A percentile compares a stretch with the other conserved stretches of the same genome.
These are phyloP conservation scores for Salpingus planirostris DNA, from an alignment of 2,888 invertebrate genomes.

Conservation along the genomic window DNA sequence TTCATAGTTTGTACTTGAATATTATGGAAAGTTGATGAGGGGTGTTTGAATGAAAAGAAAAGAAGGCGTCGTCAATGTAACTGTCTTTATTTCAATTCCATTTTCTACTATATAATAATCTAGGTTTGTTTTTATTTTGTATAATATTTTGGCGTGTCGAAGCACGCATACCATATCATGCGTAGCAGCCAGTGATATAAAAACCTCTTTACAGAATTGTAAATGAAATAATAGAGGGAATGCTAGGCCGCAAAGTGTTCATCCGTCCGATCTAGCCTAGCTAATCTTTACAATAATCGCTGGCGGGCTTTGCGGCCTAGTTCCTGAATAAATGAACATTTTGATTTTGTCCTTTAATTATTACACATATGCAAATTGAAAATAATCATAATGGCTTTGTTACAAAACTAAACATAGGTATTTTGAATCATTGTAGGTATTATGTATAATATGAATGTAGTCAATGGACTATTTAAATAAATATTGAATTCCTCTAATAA, in stretches of 20 bases:
- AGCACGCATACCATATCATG: constrained; percentile 32
- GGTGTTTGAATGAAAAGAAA: constrained; percentile 3
- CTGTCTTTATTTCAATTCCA: constrained; percentile 42
- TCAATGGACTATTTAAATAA: too few species aligned
- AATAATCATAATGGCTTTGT: constrained; percentile 11
- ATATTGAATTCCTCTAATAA: constrained; percentile 16
- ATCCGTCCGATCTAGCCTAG: constrained; percentile 9
- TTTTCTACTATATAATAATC: constrained; percentile 39
- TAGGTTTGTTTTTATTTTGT: constrained; percentile 30
- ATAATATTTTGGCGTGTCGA: constrained; percentile 28
- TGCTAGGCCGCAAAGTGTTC: constrained; percentile 9
- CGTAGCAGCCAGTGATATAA: constrained; percentile 39
- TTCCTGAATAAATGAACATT: constrained; percentile 11
- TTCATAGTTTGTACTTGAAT: too few species aligned
- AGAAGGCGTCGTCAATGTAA: constrained; percentile 23
- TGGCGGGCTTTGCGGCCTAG: constrained; percentile 8
- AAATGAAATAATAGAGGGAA: constrained; percentile 5
- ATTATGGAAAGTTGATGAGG: too few species aligned
- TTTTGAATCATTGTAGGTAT: constrained; percentile 11
- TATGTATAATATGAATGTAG: too few species aligned
- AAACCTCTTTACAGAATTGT: constrained; percentile 28
- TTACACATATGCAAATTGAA: constrained; percentile 12
- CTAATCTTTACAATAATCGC: constrained; percentile 16
- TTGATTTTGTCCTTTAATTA: constrained; percentile 18
- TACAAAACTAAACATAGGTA: constrained; percentile 16